Evolutionary conservation across 2,797 vertebrate genomes (phyloP).

Genomic region (Chiropotes sagulatus): DNA sequence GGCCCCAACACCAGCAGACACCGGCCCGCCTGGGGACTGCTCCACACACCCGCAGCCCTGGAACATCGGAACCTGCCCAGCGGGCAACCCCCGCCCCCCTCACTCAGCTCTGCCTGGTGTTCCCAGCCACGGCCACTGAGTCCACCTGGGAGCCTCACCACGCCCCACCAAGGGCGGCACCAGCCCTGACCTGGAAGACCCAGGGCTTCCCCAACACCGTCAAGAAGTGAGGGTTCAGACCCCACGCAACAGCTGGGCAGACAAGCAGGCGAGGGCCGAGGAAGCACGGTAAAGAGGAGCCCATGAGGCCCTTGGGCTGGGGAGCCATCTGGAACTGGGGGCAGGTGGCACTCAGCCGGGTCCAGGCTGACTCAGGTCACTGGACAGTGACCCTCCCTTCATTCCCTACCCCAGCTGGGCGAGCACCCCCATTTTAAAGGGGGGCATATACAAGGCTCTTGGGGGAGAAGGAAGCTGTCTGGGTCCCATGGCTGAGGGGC

Average conservation of each 20-base stretch:
- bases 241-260: neutral
- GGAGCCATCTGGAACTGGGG: neutral
- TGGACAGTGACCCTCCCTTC: neutral
- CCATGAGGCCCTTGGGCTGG: neutral
- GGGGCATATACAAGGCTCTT: neutral
- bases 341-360: neutral
- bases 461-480: neutral
- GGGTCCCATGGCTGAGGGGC: neutral
- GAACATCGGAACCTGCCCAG: neutral
- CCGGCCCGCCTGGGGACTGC: neutral
- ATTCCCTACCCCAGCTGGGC: fast-evolving
- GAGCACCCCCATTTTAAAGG: neutral
- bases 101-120: neutral
- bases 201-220: neutral
- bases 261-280: neutral
- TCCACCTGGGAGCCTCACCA: neutral
- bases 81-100: neutral
- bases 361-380: neutral
- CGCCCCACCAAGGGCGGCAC: fast-evolving
- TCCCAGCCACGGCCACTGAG: neutral
- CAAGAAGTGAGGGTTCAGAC: neutral
- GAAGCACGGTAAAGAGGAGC: fast-evolving
- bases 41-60: neutral
- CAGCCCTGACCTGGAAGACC: neutral
- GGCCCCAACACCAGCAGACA: neutral